Conservation (phyloP, 2,888 invertebrate genomes). For the Glomeris marginata region DNA sequence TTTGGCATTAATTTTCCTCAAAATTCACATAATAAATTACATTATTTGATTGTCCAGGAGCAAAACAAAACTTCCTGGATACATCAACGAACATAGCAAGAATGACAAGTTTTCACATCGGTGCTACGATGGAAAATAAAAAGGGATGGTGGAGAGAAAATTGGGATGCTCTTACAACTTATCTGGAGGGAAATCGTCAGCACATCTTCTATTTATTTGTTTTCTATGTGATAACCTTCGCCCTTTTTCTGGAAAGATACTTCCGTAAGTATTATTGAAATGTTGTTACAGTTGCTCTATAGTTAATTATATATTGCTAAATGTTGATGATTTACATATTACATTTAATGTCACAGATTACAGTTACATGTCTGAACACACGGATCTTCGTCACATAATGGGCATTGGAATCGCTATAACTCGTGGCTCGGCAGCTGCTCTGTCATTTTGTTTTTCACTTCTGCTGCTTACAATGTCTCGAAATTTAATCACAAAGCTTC, state of each 20-base stretch:
- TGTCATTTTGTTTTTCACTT: constrained; percentile 88
- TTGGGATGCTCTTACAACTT: constrained; percentile 77
- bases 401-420: constrained; percentile 93
- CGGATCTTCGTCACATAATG: constrained; percentile 90
- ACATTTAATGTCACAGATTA: constrained; percentile 45
- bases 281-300: not conserved
- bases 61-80: constrained; percentile 85
- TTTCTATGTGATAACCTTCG: constrained; percentile 86
- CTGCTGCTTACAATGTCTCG: constrained; percentile 82
- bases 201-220: constrained; percentile 90
- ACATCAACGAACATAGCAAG: constrained; percentile 86
- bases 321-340: not conserved
- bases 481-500: constrained; percentile 79
- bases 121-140: constrained; percentile 55
- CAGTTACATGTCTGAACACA: constrained; percentile 90
- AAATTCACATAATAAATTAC: constrained; percentile 1
- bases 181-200: constrained; percentile 86
- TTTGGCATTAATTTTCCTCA: not conserved
- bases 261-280: constrained; percentile 50
- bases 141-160: constrained; percentile 54
- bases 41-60: constrained; percentile 33
- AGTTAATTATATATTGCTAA: not conserved
- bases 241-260: constrained; percentile 85
- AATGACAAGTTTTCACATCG: constrained; percentile 88
- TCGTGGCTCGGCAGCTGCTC: constrained; percentile 79